phyloP scores from a whole-genome alignment of 1,140 invertebrate species.

The Monochamus saltuarius region DNA sequence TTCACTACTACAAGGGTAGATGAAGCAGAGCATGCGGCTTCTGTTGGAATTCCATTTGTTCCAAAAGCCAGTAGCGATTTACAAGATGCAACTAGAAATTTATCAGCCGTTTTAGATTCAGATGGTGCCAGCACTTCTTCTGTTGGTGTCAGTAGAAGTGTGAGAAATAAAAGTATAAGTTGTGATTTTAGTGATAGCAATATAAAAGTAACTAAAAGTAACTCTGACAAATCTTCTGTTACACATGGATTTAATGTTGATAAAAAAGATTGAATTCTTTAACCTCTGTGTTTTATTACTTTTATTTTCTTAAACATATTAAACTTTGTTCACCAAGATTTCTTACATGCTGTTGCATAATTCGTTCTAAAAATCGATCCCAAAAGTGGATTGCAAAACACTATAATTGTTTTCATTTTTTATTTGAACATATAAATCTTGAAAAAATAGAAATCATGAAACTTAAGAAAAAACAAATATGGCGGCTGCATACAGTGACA shows the following conservation, averaged over 20 bases:
- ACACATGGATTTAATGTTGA: background rate
- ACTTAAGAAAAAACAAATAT: too few species aligned
- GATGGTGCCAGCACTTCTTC: constrained; percentile 4
- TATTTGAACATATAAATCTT: too few species aligned
- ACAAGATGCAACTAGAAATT: background rate
- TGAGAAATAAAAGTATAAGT: constrained; percentile 12
- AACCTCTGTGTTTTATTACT: too few species aligned
- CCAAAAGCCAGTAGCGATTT: constrained; percentile 11
- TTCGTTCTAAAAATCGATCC: too few species aligned
- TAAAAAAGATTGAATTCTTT: background rate
- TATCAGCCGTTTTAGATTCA: background rate
- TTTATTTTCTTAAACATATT: too few species aligned
- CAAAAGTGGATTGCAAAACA: too few species aligned
- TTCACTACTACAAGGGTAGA: constrained; percentile 53
- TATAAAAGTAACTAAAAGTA: constrained; percentile 10
- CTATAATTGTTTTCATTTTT: too few species aligned
- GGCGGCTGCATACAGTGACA: too few species aligned
- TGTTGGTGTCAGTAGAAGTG: background rate
- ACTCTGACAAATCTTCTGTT: constrained; percentile 8
- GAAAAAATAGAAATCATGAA: too few species aligned
- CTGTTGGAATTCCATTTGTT: constrained; percentile 28
- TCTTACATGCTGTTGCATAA: too few species aligned
- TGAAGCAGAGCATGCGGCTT: constrained; percentile 52
- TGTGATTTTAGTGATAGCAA: constrained; percentile 1
- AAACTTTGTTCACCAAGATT: too few species aligned